These are phyloP conservation scores for Desoria tigrina DNA, from an alignment of 2,888 invertebrate genomes.

Conservation along the genomic window DNA sequence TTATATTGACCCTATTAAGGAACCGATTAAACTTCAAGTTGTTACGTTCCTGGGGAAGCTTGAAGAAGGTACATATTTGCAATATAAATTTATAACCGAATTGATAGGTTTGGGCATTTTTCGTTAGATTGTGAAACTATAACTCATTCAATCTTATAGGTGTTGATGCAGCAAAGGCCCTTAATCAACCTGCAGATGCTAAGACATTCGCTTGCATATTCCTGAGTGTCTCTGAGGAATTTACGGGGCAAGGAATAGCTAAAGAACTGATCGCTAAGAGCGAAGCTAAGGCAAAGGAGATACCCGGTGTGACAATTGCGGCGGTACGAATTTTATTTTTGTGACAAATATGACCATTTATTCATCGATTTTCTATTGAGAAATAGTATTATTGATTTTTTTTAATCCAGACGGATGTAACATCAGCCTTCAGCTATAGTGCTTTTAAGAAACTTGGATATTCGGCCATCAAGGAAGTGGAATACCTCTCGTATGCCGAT, in stretches of 20 bases:
- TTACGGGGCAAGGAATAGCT: slow-evolving; percentile 31
- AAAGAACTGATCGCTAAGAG: slow-evolving; percentile 30
- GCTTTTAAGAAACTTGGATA: slow-evolving; percentile 31
- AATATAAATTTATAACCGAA: neutral
- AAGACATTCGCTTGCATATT: slow-evolving; percentile 30
- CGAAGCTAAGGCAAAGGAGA: slow-evolving; percentile 24
- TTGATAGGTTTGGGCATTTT: neutral
- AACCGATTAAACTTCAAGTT: slow-evolving; percentile 33
- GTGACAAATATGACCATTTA: neutral
- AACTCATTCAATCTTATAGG: slow-evolving; percentile 9
- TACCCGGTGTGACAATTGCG: slow-evolving; percentile 31
- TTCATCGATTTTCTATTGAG: neutral
- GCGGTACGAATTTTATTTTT: slow-evolving; percentile 21
- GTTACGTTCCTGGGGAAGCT: slow-evolving; percentile 34
- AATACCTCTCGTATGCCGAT: slow-evolving; percentile 30
- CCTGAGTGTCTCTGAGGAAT: slow-evolving; percentile 25
- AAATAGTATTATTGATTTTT: neutral
- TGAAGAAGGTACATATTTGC: slow-evolving; percentile 30
- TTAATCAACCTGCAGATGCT: slow-evolving; percentile 24
- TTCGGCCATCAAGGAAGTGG: slow-evolving; percentile 28
- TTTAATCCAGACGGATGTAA: slow-evolving; percentile 3
- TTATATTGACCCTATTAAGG: slow-evolving; percentile 20
- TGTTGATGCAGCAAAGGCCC: slow-evolving; percentile 13
- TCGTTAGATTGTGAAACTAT: neutral
- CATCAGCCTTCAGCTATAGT: slow-evolving; percentile 31